Evolutionary conservation across 1,140 invertebrate species (phyloP), one percentile per base, ranked within the genome.

Genomic region (Scaptomyza hsui): DNA sequence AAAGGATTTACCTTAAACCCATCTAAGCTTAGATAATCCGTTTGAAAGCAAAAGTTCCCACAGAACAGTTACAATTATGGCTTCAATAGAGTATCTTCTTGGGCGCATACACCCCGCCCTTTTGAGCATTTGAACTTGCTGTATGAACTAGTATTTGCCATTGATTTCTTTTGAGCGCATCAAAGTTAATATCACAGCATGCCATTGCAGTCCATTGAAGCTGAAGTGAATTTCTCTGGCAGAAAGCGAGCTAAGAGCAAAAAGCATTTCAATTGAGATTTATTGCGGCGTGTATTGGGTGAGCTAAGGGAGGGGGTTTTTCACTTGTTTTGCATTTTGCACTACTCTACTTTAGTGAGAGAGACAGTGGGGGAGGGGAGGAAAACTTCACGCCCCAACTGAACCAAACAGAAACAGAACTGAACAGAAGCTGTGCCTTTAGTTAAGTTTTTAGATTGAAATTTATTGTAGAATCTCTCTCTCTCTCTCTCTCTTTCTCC

Each of bases 251-350:
- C 74, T 67, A 77, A 73, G 68, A 69, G 64, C 64, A 86, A 83
- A 81, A 82, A 82, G 79, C 79, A 85, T 86, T 86, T 82, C 82
- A 86, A 86, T 86, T 86, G 82, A 86, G 82, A 86, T 86, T 86
- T 86, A 86, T 86, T 86, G 82, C 80, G 74, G 82, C 82, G 82
- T 86, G 82, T 75, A 78, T 70, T 86, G 70, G 41, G 49, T 37
- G 35, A 19, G 4, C 35, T 19, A 16, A 52, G 44, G 49, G 32
- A 49, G 21, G 32, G 59, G 19, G 44, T 52, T 60, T 26, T 70
- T 65, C 73, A 77, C 70, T 88, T 79, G 73, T 74, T 86, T 85
- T 85, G 81, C 81, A 85, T 85, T 81, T 80, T 69, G 60, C 70
- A 68, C 57, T 73, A 68, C 81, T 70, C 61, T 71, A 49, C 16